Evolutionary conservation across 2,797 vertebrate genomes (phyloP).

Genomic region (Dendrocincla fuliginosa): DNA sequence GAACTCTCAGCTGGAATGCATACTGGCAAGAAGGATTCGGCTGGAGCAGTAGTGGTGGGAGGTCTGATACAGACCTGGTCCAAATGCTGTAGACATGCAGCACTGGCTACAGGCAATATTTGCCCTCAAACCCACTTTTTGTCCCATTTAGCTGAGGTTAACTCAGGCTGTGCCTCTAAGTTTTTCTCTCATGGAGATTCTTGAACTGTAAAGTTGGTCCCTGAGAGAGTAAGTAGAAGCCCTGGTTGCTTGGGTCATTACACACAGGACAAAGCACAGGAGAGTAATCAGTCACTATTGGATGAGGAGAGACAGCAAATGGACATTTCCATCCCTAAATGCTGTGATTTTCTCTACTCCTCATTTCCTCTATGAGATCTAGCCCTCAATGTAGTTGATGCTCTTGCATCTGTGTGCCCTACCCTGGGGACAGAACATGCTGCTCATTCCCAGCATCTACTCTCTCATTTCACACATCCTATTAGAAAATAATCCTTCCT

Average conservation of each 20-base stretch:
- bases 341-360: slow-evolving; percentile 10
- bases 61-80: neutral
- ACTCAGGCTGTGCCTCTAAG: neutral
- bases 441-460: neutral
- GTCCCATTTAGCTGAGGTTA: neutral
- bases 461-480: neutral
- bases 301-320: slow-evolving; percentile 7
- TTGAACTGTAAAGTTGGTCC: neutral
- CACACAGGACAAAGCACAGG: neutral
- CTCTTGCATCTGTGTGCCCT: neutral
- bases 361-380: slow-evolving; percentile 36
- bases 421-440: neutral
- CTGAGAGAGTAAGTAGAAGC: neutral
- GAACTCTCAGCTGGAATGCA: neutral
- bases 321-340: slow-evolving; percentile 6
- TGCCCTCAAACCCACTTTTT: neutral
- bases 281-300: neutral
- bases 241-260: slow-evolving; percentile 25
- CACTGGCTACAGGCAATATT: neutral
- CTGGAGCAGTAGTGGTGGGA: neutral
- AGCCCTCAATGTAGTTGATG: neutral
- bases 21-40: neutral
- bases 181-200: neutral
- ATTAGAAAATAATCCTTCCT: neutral
- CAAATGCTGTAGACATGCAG: neutral